Percentiles rank a stretch among this genome's conserved stretches.
Evolutionary conservation across 2,113 vertebrate species (phyloP).

Genomic region (Meles meles): DNA sequence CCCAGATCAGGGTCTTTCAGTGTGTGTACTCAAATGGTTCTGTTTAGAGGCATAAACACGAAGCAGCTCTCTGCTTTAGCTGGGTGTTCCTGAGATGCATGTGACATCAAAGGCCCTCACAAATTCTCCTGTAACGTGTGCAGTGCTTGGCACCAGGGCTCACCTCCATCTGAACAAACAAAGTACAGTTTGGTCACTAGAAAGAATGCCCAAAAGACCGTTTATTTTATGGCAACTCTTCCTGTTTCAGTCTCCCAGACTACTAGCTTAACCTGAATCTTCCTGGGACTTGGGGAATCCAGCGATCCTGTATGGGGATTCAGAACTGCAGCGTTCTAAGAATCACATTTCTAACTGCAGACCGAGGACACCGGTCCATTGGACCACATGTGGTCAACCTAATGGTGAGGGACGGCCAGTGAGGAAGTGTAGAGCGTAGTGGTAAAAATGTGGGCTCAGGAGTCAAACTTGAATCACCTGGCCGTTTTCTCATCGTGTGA

Average conservation of each 20-base stretch:
- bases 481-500: background rate
- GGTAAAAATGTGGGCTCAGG: background rate
- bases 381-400: background rate
- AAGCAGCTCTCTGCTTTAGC: constrained; percentile 77
- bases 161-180: constrained; percentile 91
- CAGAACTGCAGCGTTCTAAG: background rate
- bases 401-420: background rate
- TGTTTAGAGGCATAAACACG: constrained; percentile 85
- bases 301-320: background rate
- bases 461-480: background rate
- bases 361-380: background rate
- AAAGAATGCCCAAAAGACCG: constrained; percentile 69
- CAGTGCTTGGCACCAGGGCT: constrained; percentile 84
- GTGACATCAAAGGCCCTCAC: constrained; percentile 92
- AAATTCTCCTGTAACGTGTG: constrained; percentile 86
- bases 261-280: background rate
- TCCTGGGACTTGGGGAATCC: background rate
- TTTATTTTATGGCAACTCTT: constrained; percentile 37
- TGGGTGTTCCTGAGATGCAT: constrained; percentile 87
- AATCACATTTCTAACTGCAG: background rate
- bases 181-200: constrained; percentile 80
- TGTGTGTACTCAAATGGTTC: constrained; percentile 84
- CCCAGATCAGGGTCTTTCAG: constrained; percentile 78
- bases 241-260: constrained; percentile 4
- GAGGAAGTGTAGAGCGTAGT: background rate